phyloP scores from a whole-genome alignment of 2,888 invertebrate species.

The Parthenolecanium corni region DNA sequence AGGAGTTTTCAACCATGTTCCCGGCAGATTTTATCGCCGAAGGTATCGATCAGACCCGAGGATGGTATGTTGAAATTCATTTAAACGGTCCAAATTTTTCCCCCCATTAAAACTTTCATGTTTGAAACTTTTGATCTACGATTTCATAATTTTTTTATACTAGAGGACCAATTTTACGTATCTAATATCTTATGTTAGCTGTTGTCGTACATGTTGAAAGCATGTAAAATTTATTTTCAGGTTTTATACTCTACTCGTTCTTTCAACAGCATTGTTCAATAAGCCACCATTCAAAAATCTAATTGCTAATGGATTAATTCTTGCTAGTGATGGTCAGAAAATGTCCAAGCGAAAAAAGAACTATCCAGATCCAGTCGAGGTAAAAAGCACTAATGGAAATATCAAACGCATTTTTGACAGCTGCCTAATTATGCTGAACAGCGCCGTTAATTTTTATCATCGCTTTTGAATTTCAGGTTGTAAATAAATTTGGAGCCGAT shows the following conservation, averaged over 20 bases:
- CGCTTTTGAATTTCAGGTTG: slow-evolving; percentile 42
- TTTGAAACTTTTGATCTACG: not conserved
- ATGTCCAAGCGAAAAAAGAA: slow-evolving; percentile 99
- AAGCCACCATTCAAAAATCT: slow-evolving; percentile 96
- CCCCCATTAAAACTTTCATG: not conserved
- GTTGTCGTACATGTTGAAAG: not conserved
- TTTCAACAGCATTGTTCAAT: slow-evolving; percentile 89
- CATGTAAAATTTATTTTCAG: slow-evolving; percentile 34
- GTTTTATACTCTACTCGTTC: slow-evolving; percentile 94
- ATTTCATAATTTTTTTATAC: not conserved
- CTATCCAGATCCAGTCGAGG: slow-evolving; percentile 89
- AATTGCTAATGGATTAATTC: slow-evolving; percentile 87
- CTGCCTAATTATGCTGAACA: not conserved
- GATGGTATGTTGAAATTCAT: slow-evolving; percentile 51
- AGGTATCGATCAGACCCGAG: slow-evolving; percentile 94
- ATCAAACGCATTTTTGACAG: not conserved
- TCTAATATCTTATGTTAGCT: not conserved
- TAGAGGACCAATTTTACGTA: too few relatives aligned
- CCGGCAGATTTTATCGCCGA: slow-evolving; percentile 99
- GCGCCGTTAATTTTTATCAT: not conserved
- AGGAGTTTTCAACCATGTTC: slow-evolving; percentile 78
- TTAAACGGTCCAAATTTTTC: not conserved
- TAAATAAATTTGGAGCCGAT: slow-evolving; percentile 90
- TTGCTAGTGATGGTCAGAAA: slow-evolving; percentile 96
- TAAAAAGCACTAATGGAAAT: slow-evolving; percentile 34